Base-by-base conservation (phyloP, 2,888 invertebrate genomes). In the Sarcophaga carnaria region DNA sequence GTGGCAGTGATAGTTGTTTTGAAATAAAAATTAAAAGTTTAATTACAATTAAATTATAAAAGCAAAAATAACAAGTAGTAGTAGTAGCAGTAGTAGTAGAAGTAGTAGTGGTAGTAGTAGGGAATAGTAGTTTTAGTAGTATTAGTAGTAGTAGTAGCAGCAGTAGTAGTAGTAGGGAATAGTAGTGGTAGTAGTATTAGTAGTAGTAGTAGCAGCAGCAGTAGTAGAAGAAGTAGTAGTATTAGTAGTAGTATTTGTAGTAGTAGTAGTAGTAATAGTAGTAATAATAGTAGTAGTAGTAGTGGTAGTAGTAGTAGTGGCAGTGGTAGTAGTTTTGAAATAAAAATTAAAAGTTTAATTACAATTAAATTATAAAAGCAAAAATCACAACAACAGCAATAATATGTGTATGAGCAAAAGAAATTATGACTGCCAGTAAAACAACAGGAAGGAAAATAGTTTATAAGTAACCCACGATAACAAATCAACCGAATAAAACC, bases 41-140 rank as follows among this genome's bases (percentile, higher is more conserved):
- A 86, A 86, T 86, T 86, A 75, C 83, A 80, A 83, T 80, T 86
- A 86, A 86, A 86, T 86, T 86, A 83, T 80, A 66, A 76, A 75
- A 62, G 69, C 64, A 54, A 59, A 49, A 37, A 37, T 10, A n/a
- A n/a, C n/a, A n/a, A 27, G 27, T 27, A 5, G 27, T 5, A 27
- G 5, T 27, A 27, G 4, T 25, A 27, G 5, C 0, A 27, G 27
- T 5, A 27, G 5, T 5, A 27, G 5, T 27, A n/a, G n/a, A n/a
- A 27, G 4, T 27, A 27, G 27, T 4, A 27, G 5, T 4, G 0
- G 27, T 27, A 27, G 5, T 27, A 27, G 27, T 27, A 5, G 5
- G 4, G 1, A 4, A 5, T 4, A 27, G 0, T 27, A 5, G 4
- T 5, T 5, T 0, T 27, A 4, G 27, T 25, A 25, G 3, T 25